Percentiles rank a stretch among this genome's conserved stretches.
These are phyloP conservation scores for Tragelaphus buxtoni DNA, from an alignment of 2,113 vertebrate species.

Conservation along the genomic window DNA sequence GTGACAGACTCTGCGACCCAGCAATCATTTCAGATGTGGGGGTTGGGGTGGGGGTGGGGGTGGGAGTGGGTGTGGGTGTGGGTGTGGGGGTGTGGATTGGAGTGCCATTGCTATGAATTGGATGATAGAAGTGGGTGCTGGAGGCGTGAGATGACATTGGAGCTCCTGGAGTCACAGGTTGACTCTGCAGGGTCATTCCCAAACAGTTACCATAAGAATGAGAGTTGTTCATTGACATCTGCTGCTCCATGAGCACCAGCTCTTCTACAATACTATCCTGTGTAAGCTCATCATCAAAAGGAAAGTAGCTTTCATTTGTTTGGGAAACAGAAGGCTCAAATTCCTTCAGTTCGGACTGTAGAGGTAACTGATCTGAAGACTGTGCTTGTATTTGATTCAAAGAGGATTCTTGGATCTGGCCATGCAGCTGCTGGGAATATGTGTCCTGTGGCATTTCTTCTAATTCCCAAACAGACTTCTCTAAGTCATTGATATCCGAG, in stretches of 20 bases:
- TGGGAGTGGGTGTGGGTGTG: conserved; percentile 85
- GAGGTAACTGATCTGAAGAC: conserved; percentile 84
- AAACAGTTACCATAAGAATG: conserved; percentile 86
- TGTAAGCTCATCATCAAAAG: conserved; percentile 97
- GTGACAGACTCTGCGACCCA: too few species aligned
- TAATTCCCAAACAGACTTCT: conserved; percentile 86
- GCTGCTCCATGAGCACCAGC: conserved; percentile 98
- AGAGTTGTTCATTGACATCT: conserved; percentile 93
- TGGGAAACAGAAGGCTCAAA: conserved; percentile 89
- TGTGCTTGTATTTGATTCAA: conserved; percentile 82
- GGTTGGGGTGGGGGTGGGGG: conserved; percentile 91
- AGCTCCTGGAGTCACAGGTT: conserved; percentile 80
- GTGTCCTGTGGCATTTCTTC: conserved; percentile 82
- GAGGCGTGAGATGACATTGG: conserved; percentile 82
- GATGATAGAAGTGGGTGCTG: conserved; percentile 86
- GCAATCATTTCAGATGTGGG: too few species aligned
- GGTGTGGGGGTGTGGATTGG: conserved; percentile 90
- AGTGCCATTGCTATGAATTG: conserved; percentile 87
- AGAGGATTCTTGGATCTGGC: conserved; percentile 86
- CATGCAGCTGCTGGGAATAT: conserved; percentile 84
- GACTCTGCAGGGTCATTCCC: conserved; percentile 85
- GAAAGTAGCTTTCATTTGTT: conserved; percentile 91
- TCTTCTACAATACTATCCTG: conserved; percentile 99
- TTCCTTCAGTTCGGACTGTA: conserved; percentile 89
- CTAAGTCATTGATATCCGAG: conserved; percentile 82